Base-by-base conservation (phyloP, 2,113 vertebrate genomes). In the Gallinago jamesoni region DNA sequence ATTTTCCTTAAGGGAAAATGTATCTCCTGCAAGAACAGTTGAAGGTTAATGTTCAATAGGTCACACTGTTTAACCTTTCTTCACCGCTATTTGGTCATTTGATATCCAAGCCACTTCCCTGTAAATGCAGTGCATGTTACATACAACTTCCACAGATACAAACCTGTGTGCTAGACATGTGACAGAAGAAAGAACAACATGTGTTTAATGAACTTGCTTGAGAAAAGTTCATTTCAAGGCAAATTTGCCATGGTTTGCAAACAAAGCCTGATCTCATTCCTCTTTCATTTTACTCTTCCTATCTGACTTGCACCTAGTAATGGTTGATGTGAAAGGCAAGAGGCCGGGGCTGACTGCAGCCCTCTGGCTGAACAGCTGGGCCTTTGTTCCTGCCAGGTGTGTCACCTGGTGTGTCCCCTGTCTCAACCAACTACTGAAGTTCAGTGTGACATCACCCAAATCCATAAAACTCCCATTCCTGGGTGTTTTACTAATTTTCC, bases 11-110 rank as follows among this genome's bases (percentile, higher is more conserved):
- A 86, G 72, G 78, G 89, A 93, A 90, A 90, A 82, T 48, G 53
- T 45, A 18, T 67, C 33, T 97, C 60, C 87, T 85, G 60, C 63
- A 93, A 60, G 80, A 95, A 45, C 57, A 78, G 89, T 33, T 95
- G 91, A 91, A 95, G 93, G 90, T 70, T 47, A 41, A 35, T 83
- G 84, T 66, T 96, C 93, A 81, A 81, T 67, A 97, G 93, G 93
- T 96, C 96, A 94, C 59, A 55, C 48, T 84, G 91, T 81, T 91
- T 94, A 93, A 97, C 92, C 90, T 95, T 75, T 83, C 85, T 57
- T 81, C 16, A 45, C 39, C 0, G 4, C n/a, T 56, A 18, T 74
- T 93, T 84, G 79, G 83, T 78, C 60, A 86, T 89, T 94, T 83
- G 93, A 96, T 96, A 94, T 48, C 86, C 79, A 63, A 35, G 15